A percentile compares a stretch with the other conserved stretches of the same genome.
These are phyloP conservation scores for Loxodonta africana DNA, from an alignment of 2,113 vertebrate species.

Conservation along the genomic window DNA sequence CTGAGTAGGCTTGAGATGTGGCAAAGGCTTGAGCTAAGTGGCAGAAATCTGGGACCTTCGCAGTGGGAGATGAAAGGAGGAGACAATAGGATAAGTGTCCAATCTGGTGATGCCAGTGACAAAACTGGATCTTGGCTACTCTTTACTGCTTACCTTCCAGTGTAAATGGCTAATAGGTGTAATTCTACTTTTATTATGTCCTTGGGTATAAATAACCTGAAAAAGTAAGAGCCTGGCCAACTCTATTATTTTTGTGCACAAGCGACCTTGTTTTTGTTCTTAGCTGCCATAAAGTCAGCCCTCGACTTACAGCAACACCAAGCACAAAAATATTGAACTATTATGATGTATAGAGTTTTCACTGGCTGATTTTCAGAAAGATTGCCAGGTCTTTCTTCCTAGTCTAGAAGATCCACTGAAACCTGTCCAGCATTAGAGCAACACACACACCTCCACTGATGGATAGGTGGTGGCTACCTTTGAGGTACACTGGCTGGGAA, in stretches of 20 bases:
- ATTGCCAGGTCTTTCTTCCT: no score
- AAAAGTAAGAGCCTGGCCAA: not conserved
- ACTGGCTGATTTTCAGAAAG: no score
- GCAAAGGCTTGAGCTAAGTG: not conserved
- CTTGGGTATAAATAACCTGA: not conserved
- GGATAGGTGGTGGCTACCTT: no score
- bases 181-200: not conserved
- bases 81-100: not conserved
- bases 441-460: no score
- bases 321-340: no score
- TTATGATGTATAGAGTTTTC: no score
- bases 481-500: no score
- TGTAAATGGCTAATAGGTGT: not conserved
- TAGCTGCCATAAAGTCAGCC: no score
- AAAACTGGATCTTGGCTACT: not conserved
- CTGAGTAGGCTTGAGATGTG: not conserved
- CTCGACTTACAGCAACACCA: no score
- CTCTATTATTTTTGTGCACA: not conserved
- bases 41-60: not conserved
- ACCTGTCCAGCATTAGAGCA: no score
- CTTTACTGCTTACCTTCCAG: not conserved
- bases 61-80: not conserved
- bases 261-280: no score
- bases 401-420: no score
- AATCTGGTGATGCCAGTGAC: not conserved